phyloP scores from a whole-genome alignment of 2,888 invertebrate genomes.

The Plebejus anna region DNA sequence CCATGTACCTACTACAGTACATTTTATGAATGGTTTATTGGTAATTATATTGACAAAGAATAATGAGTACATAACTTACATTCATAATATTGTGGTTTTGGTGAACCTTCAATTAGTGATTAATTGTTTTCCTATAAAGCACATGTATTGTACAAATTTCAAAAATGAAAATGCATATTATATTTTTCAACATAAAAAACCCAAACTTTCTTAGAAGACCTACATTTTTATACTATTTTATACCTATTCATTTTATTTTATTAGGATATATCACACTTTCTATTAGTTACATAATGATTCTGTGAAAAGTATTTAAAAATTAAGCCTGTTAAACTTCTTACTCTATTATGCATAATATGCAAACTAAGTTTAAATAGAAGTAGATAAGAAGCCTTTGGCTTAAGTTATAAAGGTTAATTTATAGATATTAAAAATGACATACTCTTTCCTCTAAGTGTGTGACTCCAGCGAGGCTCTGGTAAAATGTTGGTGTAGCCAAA shows the following conservation, averaged over 20 bases:
- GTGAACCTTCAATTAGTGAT: background rate
- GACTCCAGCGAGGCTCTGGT: slow-evolving; percentile 95
- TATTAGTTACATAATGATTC: background rate
- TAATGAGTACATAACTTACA: background rate
- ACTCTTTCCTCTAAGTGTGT: slow-evolving; percentile 91
- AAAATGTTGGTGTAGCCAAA: slow-evolving; percentile 93
- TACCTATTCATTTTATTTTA: background rate
- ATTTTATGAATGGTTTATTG: background rate
- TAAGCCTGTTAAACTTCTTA: background rate
- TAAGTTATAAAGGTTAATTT: background rate
- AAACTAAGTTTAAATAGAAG: background rate
- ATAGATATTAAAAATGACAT: slow-evolving; percentile 47
- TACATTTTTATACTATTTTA: background rate
- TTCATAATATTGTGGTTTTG: background rate
- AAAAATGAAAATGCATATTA: background rate
- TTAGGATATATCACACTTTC: background rate
- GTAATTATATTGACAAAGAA: background rate
- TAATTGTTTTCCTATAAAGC: background rate
- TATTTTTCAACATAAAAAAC: background rate
- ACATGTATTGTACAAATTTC: too few relatives aligned
- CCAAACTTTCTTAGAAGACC: background rate
- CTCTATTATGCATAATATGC: background rate
- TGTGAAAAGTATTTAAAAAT: background rate
- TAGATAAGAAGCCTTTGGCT: background rate
- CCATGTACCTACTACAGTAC: background rate